These are phyloP conservation scores for Psilanteris sp. DNA, from an alignment of 1,140 invertebrate genomes.

Conservation along the genomic window DNA sequence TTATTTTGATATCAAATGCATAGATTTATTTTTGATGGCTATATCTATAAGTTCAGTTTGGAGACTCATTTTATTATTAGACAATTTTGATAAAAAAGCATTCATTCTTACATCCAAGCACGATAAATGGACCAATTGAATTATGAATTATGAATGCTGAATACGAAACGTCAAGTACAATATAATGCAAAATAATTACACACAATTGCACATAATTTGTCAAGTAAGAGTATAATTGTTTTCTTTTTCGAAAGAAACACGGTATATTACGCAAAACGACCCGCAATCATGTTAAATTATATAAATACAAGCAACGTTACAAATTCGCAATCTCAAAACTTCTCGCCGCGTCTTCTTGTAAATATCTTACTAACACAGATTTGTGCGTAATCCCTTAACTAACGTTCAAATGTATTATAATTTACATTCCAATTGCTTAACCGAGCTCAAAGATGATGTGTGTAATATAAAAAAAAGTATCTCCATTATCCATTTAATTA, in stretches of 20 bases:
- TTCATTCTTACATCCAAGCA: no score
- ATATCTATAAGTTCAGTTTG: no score
- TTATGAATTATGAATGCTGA: no score
- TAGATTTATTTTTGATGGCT: no score
- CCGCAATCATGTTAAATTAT: conserved; percentile 34
- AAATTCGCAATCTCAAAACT: conserved; percentile 9
- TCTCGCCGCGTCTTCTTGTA: conserved; percentile 1
- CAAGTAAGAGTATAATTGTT: conserved; percentile 38
- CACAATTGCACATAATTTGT: conserved; percentile 27
- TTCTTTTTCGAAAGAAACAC: conserved; percentile 9
- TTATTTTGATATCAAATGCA: no score
- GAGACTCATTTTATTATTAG: no score
- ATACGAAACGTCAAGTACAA: conserved; percentile 1
- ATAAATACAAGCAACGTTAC: conserved; percentile 19
- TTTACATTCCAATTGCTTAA: conserved; percentile 32
- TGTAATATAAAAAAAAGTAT: conserved; percentile 26
- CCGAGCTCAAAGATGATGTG: conserved; percentile 4
- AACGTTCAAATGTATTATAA: conserved; percentile 28
- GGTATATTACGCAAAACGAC: conserved; percentile 17
- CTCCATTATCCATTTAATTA: conserved; percentile 19
- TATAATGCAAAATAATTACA: conserved; percentile 4
- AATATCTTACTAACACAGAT: conserved; percentile 4
- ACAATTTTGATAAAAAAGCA: no score
- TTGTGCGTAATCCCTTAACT: not conserved
- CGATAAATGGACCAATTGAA: no score